A percentile compares a stretch with the other conserved stretches of the same genome.
phyloP scores from a whole-genome alignment of 2,113 vertebrate genomes.

The Suncus etruscus region DNA sequence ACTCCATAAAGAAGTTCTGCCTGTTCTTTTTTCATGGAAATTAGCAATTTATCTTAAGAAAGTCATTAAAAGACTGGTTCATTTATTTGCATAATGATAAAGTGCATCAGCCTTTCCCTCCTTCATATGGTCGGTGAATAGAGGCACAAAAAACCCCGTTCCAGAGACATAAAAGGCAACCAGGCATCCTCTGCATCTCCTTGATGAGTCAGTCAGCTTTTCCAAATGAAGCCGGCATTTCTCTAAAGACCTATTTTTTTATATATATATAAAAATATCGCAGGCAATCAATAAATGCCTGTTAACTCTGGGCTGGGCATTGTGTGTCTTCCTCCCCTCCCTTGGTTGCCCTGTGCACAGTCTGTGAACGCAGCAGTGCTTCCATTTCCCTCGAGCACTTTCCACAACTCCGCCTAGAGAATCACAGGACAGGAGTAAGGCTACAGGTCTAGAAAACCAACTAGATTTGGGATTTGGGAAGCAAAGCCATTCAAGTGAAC shows the following conservation, averaged over 20 bases:
- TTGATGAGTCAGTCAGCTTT: conserved; percentile 64
- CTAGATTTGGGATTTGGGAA: too few species aligned
- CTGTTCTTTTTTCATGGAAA: conserved; percentile 74
- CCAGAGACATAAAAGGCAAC: conserved; percentile 57
- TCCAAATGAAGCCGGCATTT: conserved; percentile 54
- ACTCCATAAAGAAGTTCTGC: conserved; percentile 57
- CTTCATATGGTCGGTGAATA: conserved; percentile 59
- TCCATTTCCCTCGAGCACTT: too few species aligned
- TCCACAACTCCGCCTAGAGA: too few species aligned
- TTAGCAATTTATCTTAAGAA: conserved; percentile 77
- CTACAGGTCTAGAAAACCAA: too few species aligned
- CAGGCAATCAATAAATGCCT: conserved; percentile 57
- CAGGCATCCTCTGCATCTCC: conserved; percentile 42
- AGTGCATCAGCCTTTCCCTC: conserved; percentile 65
- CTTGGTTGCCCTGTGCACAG: conserved; percentile 3
- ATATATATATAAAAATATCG: conserved; percentile 55
- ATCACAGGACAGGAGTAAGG: too few species aligned
- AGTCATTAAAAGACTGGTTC: conserved; percentile 66
- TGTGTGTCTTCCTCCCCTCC: neutral
- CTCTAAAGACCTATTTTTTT: conserved; percentile 60
- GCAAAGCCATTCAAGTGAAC: too few species aligned
- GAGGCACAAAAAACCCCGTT: conserved; percentile 55
- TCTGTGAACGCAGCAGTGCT: neutral
- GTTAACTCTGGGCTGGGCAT: neutral
- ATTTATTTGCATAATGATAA: conserved; percentile 77